Base-by-base conservation (phyloP, 2,888 invertebrate genomes). In the Trilocha varians region DNA sequence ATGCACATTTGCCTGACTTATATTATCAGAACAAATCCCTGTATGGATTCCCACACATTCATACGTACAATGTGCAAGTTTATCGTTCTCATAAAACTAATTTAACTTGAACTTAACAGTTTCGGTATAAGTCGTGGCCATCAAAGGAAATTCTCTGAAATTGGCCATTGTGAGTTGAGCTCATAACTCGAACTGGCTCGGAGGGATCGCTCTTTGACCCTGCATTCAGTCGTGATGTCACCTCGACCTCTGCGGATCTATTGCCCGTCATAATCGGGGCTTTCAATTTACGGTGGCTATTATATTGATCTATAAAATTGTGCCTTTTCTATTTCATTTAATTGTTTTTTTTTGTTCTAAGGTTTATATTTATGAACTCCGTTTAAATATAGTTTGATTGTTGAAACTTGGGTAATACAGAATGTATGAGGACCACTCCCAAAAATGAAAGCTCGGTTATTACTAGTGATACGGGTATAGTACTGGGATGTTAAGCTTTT, bases 231-330 rank as follows among this genome's bases (percentile, higher is more conserved):
- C 84, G 84, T 83, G 84, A 78, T 78, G 83, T 84, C 84, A 73
- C 74, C 60, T 62, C 70, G 78, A 78, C 79, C 79, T 57, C 71
- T 49, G 68, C 69, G 65, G 77, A 83, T 79, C 83, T 75, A 74
- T 79, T 74, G 64, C 78, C 72, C 83, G 78, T 80, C 80, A 79
- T 83, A 83, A 82, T 80, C 74, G 77, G 63, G 69, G 69, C 66
- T 74, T 84, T 83, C 79, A 83, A 82, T 83, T 82, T 80, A 76
- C 77, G 61, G 76, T 73, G 75, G 75, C 78, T 70, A 70, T 77
- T 68, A 65, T 68, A 66, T 67, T 57, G 47, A 77, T 70, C 67
- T 70, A 72, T 71, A 62, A 57, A 52, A 56, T 54, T 59, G 53
- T 6, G 8, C 11, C 11, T 25, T 62, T 62, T 36, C n/a, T 32